Evolutionary conservation across 2,113 vertebrate species (phyloP), one percentile per base, ranked within the genome.

Genomic region (Bubo scandiacus): DNA sequence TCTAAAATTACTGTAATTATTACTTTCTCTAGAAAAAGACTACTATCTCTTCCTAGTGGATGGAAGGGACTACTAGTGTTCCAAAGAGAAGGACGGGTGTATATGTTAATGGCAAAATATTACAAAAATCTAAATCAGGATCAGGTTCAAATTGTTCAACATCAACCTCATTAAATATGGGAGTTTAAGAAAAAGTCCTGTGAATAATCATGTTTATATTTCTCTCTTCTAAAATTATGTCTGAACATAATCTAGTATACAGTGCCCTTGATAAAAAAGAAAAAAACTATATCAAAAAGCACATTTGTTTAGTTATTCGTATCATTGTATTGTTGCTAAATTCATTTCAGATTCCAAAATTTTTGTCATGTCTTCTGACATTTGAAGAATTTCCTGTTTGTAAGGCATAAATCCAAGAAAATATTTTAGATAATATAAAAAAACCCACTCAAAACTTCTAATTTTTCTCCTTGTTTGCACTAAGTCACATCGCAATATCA

Each of bases 361-460:
- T 58, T 14, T 74, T 80, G 5, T 5, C 2, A 9, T 12, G 0
- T 36, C 9, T 73, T 49, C 21, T 65, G 38, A 20, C 7, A 36
- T 22, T 30, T 49, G 15, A 61, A 71, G 17, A 57, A 65, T 8
- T 54, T 54, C 20, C 6, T 71, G 6, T 30, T 75, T 71, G 4
- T 38, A 65, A 32, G 7, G 15, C 57, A 5, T 47, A 87, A 70
- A 45, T 62, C 10, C 8, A 78, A 40, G 2, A 66, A 57, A 70
- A 61, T 3, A 29, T 29, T 88, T 81, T 47, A 40, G 22, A 15
- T 29, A 42, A 2, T n/a, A 62, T 57, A 25, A 75, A 82, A 83
- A 54, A 40, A 20, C 0, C 1, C 22, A n/a, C 1, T 1, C 3
- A 40, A 54, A 51, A 51, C 3, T 38, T 85, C 10, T 19, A 27